Evolutionary conservation across 1,140 invertebrate genomes (phyloP), one percentile per base, ranked within the genome.

Genomic region (Drosophila repleta): DNA sequence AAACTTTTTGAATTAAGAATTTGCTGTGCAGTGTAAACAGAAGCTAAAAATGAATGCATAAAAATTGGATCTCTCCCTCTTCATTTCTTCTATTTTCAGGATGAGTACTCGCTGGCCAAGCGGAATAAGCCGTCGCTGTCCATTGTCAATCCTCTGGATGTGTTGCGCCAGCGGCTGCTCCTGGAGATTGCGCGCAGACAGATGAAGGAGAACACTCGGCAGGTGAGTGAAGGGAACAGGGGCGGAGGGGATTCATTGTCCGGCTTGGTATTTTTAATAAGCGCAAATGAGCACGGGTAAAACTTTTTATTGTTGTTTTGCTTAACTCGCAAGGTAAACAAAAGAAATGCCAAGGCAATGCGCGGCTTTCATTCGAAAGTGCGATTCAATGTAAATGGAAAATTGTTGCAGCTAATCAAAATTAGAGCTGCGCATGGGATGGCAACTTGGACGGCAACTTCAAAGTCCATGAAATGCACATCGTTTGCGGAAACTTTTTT

Each of bases 141-240:
- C 46, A 96, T 96, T 90, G 95, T 95, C 77, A 96, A 95, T 92
- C 95, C 96, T 7, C 93, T 96, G 93, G 95, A 96, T 90, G 95
- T 96, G 32, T 93, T 96, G 2, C 94, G 96, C 53, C 95, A 96
- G 90, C 93, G 95, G 76, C 93, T 96, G 61, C 91, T 96, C 37
- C 91, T 96, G 55, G 96, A 96, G 92, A 95, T 96, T 52, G 95
- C 95, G 21, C 93, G 95, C 79, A 94, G 95, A 85, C 94, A 95
- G 90, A 95, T 95, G 93, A 93, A 95, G 66, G 94, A 95, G 85
- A 93, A 93, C 82, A 94, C 94, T 76, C 93, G 94, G 69, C 93
- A 94, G 82, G 92, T 92, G 77, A 90, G 76, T 74, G 26, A 7
- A 37, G 17, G 13, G 29, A 3, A 29, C 11, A 35, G 20, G 29